A percentile compares a stretch with the other conserved stretches of the same genome.
phyloP scores from a whole-genome alignment of 2,797 vertebrate genomes.

The Poeciliopsis infans region DNA sequence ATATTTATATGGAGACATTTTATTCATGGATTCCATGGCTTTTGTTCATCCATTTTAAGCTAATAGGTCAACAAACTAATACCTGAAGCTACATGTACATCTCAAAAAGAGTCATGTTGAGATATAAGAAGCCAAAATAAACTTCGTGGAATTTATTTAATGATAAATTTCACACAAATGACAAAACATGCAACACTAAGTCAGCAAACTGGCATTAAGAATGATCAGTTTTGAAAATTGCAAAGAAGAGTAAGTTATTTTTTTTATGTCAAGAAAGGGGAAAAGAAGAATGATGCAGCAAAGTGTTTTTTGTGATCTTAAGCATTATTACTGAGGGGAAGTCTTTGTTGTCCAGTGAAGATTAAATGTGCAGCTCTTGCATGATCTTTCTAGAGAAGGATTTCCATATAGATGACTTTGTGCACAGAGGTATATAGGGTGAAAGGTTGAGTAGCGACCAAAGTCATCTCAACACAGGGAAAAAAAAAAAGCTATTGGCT shows the following conservation, averaged over 20 bases:
- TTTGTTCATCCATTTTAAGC: neutral
- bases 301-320: conserved; percentile 21
- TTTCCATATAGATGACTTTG: conserved; percentile 74
- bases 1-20: neutral
- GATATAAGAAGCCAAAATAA: neutral
- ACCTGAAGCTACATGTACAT: neutral
- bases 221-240: neutral
- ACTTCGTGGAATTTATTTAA: neutral
- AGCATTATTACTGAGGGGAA: conserved; percentile 7
- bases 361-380: conserved; percentile 27
- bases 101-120: neutral
- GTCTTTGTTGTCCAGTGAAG: conserved; percentile 32
- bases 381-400: conserved; percentile 37
- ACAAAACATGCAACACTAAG: neutral
- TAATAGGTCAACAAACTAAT: neutral
- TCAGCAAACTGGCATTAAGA: neutral
- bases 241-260: neutral
- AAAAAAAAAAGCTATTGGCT: conserved; percentile 32
- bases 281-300: neutral
- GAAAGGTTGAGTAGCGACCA: conserved; percentile 28
- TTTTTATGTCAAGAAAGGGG: neutral
- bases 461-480: conserved; percentile 47
- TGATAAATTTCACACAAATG: neutral
- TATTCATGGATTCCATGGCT: neutral
- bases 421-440: conserved; percentile 17